Evolutionary conservation across 2,797 vertebrate species (phyloP), one percentile per base, ranked within the genome.

Genomic region (Peromyscus attwateri): DNA sequence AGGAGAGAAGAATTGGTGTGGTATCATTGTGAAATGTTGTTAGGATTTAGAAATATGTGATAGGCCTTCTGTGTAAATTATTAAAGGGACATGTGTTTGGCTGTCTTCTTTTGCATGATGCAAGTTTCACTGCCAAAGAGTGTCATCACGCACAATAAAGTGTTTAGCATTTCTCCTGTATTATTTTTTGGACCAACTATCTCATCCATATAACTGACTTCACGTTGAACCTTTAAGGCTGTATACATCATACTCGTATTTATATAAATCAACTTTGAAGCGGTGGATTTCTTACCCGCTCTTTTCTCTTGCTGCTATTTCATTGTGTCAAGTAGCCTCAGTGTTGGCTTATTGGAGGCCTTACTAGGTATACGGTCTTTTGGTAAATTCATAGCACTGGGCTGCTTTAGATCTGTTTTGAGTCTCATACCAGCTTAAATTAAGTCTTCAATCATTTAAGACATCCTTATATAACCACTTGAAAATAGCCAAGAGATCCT

Each of bases 81-180:
- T 57, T 95, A 79, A 55, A 93, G 49, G 34, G 62, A 29, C 71
- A 89, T 76, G 73, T 96, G 29, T 77, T 87, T 95, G 80, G 60
- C 68, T 64, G n/a, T 60, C 62, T 66, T 92, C 57, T 96, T 98
- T 96, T 43, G 55, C 62, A 49, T 95, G 92, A 83, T 91, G 75
- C 79, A 91, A 95, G 79, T 82, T 94, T 94, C 87, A 40, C 55
- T 73, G 85, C 66, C 66, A 83, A 75, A 93, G 95, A 89, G 62
- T 79, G 62, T 64, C 37, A 89, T 25, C 6, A 13, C 83, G 88
- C 80, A 75, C 79, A 92, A 23, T 79, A 64, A 87, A 82, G 57
- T 84, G 31, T 70, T n/a, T 92, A 94, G 49, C 91, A 92, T 96
- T 97, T 96, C 85, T 96, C 88, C 93, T 96, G 55, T 95, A 88